Conservation (phyloP, 2,113 vertebrate genomes). For the Menura novaehollandiae region DNA sequence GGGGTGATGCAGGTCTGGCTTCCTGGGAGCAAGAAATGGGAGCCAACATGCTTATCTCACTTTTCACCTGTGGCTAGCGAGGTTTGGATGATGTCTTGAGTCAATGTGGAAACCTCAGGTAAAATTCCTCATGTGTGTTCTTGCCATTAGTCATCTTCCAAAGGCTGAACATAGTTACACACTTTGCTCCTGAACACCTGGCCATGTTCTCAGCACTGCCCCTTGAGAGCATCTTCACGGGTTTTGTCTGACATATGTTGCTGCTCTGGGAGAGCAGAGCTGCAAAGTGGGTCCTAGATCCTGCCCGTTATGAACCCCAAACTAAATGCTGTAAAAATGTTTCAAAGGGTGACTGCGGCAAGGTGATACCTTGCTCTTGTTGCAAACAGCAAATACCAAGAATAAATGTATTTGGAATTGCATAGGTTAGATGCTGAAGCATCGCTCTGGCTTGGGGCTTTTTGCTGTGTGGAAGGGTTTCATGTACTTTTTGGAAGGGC, state of each 20-base stretch:
- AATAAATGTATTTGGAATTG: not conserved
- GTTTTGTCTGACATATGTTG: not conserved
- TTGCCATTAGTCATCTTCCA: not conserved
- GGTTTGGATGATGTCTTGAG: not conserved
- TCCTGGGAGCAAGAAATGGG: rapidly evolving
- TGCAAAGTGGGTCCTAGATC: not conserved
- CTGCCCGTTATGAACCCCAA: not conserved
- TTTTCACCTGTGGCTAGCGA: not conserved
- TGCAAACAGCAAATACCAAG: not conserved
- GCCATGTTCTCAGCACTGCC: not conserved
- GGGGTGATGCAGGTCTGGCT: not conserved
- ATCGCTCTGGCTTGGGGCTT: not conserved
- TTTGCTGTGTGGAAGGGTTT: not conserved
- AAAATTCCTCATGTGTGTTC: not conserved
- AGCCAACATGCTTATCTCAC: not conserved
- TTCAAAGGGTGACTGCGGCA: not conserved
- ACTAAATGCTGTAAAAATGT: not conserved
- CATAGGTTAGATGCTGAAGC: not conserved
- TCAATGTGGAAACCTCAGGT: not conserved
- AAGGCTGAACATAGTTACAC: not conserved
- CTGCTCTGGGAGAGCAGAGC: not conserved
- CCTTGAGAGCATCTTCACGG: not conserved
- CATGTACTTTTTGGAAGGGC: not conserved
- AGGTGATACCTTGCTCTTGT: not conserved
- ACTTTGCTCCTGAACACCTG: not conserved